Evolutionary conservation across 2,113 vertebrate species (phyloP).

Genomic region (Aspidoscelis tigris): DNA sequence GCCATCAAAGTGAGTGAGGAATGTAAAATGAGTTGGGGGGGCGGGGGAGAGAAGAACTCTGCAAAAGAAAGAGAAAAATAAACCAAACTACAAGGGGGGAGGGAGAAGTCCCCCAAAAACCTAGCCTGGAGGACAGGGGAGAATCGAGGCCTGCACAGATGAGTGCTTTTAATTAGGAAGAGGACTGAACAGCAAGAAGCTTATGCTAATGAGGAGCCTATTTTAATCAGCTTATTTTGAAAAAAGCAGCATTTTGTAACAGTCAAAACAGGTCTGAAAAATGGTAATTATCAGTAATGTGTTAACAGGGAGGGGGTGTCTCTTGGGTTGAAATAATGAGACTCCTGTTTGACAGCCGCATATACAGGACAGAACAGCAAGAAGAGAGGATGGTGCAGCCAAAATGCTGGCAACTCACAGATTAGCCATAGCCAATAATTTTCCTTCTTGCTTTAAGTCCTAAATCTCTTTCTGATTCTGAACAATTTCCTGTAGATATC

Average conservation of each 20-base stretch:
- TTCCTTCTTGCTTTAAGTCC: background rate
- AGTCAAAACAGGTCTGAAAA: conserved; percentile 81
- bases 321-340: conserved; percentile 58
- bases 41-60: conserved; percentile 45
- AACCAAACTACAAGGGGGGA: conserved; percentile 75
- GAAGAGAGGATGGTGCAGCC: conserved; percentile 17
- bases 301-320: conserved; percentile 63
- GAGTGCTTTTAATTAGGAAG: conserved; percentile 97
- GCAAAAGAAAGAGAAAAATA: conserved; percentile 66
- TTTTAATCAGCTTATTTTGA: conserved; percentile 91
- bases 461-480: background rate
- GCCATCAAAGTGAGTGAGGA: conserved; percentile 49
- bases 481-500: background rate
- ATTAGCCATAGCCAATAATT: conserved; percentile 20
- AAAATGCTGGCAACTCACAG: conserved; percentile 3
- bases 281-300: conserved; percentile 78
- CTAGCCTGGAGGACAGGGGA: conserved; percentile 72
- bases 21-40: too few relatives aligned
- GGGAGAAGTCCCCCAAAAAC: conserved; percentile 59
- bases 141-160: conserved; percentile 88
- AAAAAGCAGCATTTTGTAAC: conserved; percentile 77
- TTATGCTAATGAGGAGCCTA: conserved; percentile 91
- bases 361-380: accelerated
- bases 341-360: conserved; percentile 40
- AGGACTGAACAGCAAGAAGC: conserved; percentile 84